phyloP scores from a whole-genome alignment of 2,113 vertebrate genomes.

The Trinectes maculatus region DNA sequence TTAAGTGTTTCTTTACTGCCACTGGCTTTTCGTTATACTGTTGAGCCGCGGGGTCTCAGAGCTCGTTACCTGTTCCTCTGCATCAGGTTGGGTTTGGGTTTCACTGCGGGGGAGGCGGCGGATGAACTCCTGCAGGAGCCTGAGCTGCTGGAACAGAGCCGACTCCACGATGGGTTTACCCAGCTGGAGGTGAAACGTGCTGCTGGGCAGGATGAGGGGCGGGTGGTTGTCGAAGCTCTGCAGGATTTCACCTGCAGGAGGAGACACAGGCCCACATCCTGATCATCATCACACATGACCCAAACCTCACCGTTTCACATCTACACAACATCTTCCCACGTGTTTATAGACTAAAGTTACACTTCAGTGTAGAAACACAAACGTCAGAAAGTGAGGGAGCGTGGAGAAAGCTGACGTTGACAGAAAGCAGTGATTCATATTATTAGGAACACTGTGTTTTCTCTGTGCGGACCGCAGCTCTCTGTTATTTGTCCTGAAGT shows the following conservation, averaged over 20 bases:
- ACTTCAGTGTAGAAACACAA: no score
- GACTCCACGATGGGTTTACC: constrained; percentile 69
- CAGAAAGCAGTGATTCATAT: not conserved
- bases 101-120: constrained; percentile 28
- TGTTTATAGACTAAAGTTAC: no score
- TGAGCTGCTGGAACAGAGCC: constrained; percentile 70
- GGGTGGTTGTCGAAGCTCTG: constrained; percentile 84
- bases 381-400: constrained; percentile 21
- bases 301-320: not conserved
- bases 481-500: not conserved
- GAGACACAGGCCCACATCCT: not conserved
- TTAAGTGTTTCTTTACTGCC: constrained; percentile 12
- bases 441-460: no score
- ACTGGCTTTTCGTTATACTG: not conserved
- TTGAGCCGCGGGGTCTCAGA: not conserved
- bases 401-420: constrained; percentile 6
- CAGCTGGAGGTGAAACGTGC: constrained; percentile 79
- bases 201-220: constrained; percentile 82
- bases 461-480: no score
- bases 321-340: no score
- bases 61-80: constrained; percentile 58
- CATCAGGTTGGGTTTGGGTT: constrained; percentile 10
- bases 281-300: constrained; percentile 4
- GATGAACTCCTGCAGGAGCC: constrained; percentile 68
- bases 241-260: constrained; percentile 78